Conservation (phyloP, 2,888 invertebrate species). For the Acleris emargana region DNA sequence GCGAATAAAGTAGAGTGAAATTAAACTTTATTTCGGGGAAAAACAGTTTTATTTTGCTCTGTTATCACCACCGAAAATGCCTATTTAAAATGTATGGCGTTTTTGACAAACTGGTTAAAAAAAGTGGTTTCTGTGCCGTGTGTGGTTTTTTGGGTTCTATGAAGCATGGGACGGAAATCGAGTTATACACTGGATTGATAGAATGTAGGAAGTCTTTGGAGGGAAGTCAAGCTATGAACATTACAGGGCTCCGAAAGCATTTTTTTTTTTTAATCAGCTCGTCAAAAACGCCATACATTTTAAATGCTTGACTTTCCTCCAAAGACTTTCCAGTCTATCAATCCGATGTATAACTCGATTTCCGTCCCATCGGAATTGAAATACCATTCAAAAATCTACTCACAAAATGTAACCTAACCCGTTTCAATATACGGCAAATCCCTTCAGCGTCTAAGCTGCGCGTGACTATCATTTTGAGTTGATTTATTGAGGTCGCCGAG, state of each 20-base stretch:
- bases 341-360: constrained; percentile 2
- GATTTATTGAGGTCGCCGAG: constrained; percentile 30
- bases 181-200: constrained; percentile 5
- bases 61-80: no score
- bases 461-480: constrained; percentile 33
- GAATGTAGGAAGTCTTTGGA: not conserved
- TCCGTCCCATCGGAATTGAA: constrained; percentile 18
- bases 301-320: not conserved
- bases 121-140: no score
- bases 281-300: no score
- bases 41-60: no score
- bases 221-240: not conserved
- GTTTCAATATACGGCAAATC: constrained; percentile 32
- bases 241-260: no score
- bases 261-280: no score
- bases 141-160: no score
- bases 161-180: not conserved
- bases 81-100: no score
- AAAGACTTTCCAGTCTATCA: not conserved
- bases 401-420: constrained; percentile 19
- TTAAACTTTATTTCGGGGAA: no score
- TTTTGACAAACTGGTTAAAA: no score
- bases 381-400: constrained; percentile 32
- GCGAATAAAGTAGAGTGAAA: no score
- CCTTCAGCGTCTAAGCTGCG: constrained; percentile 16